Base-by-base conservation (phyloP, 2,797 vertebrate species). In the Sebastiscus albofasciatus region DNA sequence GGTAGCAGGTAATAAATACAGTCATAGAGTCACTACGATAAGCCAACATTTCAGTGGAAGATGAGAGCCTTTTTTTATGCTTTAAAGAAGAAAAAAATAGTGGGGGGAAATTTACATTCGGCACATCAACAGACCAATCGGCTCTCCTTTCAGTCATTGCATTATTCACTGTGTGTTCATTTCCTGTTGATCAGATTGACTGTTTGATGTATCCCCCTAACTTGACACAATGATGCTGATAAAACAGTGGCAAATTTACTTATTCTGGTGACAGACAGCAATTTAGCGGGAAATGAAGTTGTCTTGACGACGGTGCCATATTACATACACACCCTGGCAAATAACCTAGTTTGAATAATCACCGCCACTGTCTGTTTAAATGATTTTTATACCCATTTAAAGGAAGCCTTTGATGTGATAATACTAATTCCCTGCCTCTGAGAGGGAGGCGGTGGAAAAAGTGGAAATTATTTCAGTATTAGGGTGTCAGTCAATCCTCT, bases 341-440 rank as follows among this genome's bases (percentile, higher is more conserved):
- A 99, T 97, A 98, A 96, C 96, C 96, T 96, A 95, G 96, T 97
- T 97, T 97, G 97, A 98, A 97, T 98, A 98, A 98, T 98, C 97
- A 96, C 96, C 93, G 94, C 92, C 96, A 96, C 96, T 97, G 97
- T 97, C 98, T 97, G 96, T 97, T 98, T 98, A 98, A 98, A 99
- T 97, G 96, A 97, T 97, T 97, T 97, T 97, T 97, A 91, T 94
- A 94, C 95, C 96, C 93, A 95, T 95, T 98, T 97, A 97, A 97
- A 96, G 95, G 93, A 96, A 96, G 95, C 92, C 96, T 98, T 98
- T 99, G 97, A 99, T 98, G 97, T 98, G 98, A 98, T 98, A 97
- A 97, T 97, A 96, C 97, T 97, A 98, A 98, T 97, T 97, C 97
- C 95, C 95, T 94, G 95, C 87, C 89, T 91, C 88, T 94, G 96